Percentiles rank a stretch among this genome's conserved stretches.
These are phyloP conservation scores for Embiotoca jacksoni DNA, from an alignment of 2,113 vertebrate genomes.

Conservation along the genomic window DNA sequence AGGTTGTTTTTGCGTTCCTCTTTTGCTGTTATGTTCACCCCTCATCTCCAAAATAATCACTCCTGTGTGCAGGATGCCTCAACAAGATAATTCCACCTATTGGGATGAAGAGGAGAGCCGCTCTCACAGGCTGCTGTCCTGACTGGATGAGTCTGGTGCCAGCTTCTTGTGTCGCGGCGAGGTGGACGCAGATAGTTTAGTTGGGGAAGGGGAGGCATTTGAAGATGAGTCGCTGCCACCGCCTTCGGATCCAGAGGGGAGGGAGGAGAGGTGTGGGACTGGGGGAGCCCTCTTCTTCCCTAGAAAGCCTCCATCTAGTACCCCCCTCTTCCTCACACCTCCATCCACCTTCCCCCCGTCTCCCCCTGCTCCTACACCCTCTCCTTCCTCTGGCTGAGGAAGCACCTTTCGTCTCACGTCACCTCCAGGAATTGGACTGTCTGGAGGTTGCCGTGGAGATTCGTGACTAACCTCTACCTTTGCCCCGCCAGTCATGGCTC, in stretches of 20 bases:
- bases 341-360: constrained; percentile 66
- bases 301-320: constrained; percentile 91
- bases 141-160: constrained; percentile 83
- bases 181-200: constrained; percentile 85
- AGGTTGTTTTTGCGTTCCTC: not conserved
- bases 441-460: constrained; percentile 75
- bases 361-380: constrained; percentile 58
- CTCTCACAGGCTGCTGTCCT: constrained; percentile 88
- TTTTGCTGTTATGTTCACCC: constrained; percentile 11
- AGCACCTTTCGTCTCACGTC: constrained; percentile 85
- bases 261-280: constrained; percentile 86
- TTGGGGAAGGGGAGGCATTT: constrained; percentile 92
- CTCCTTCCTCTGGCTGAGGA: constrained; percentile 85
- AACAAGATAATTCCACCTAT: not conserved
- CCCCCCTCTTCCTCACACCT: constrained; percentile 86
- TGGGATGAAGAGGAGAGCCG: not conserved
- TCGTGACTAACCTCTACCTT: constrained; percentile 81
- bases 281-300: constrained; percentile 88
- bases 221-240: constrained; percentile 91
- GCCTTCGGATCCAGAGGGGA: constrained; percentile 86
- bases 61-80: constrained; percentile 1
- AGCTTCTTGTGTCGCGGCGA: constrained; percentile 92
- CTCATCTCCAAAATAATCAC: not conserved
- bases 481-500: not conserved
- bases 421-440: constrained; percentile 76